Evolutionary conservation across 2,113 vertebrate species (phyloP).

Genomic region (Psilopogon haemacephalus): DNA sequence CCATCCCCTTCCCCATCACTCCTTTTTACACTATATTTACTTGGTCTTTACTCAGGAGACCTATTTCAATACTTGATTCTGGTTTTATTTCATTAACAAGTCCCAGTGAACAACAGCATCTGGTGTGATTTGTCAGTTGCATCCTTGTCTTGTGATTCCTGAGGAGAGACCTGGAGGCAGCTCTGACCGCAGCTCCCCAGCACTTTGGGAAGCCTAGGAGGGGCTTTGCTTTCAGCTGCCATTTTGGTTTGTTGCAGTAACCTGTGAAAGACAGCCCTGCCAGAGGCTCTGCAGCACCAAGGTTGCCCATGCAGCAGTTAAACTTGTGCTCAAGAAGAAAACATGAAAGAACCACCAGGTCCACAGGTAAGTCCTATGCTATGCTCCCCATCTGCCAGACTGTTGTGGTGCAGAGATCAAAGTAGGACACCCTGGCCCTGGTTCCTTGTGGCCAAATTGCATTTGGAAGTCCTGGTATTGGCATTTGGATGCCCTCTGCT

Average conservation of each 20-base stretch:
- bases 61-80: background rate
- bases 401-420: background rate
- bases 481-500: rapidly evolving
- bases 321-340: background rate
- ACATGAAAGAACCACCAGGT: background rate
- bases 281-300: background rate
- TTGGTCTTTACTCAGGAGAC: background rate
- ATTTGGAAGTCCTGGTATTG: rapidly evolving
- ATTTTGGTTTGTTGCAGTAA: background rate
- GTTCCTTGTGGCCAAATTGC: background rate
- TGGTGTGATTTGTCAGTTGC: background rate
- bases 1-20: background rate
- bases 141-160: background rate
- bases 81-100: conserved; percentile 28
- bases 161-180: background rate
- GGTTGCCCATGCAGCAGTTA: background rate
- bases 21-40: background rate
- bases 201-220: background rate
- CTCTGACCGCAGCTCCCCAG: background rate
- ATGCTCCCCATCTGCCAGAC: background rate
- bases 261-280: background rate
- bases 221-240: background rate
- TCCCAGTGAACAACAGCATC: background rate
- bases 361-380: background rate
- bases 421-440: background rate